Conservation (phyloP, 2,113 vertebrate genomes). For the Cryptotis parvus region DNA sequence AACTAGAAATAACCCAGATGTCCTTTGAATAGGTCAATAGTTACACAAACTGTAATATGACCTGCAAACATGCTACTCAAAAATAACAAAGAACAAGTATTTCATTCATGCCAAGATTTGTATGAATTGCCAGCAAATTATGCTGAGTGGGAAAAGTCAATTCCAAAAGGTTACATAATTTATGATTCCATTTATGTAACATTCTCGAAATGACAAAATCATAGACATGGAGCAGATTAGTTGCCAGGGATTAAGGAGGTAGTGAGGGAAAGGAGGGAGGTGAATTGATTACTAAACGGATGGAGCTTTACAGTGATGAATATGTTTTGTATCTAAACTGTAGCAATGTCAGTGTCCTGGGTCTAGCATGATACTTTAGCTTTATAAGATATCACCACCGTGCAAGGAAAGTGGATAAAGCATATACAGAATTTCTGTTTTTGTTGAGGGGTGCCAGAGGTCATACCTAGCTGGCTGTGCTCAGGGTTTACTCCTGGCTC, state of each 20-base stretch:
- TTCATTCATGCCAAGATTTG: background rate
- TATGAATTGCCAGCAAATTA: background rate
- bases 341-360: background rate
- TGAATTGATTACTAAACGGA: background rate
- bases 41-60: background rate
- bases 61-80: too few relatives aligned
- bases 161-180: background rate
- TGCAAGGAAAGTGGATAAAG: background rate
- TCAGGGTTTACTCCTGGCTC: too few relatives aligned
- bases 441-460: too few relatives aligned
- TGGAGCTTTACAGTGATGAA: background rate
- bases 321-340: background rate
- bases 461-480: too few relatives aligned
- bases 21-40: background rate
- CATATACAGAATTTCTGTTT: background rate
- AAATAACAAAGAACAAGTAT: background rate
- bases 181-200: background rate
- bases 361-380: too few relatives aligned
- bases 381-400: background rate
- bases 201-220: conserved; percentile 24
- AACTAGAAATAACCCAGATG: background rate
- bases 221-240: background rate
- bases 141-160: background rate
- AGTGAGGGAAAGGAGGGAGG: background rate
- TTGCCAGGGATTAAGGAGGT: background rate